These are phyloP conservation scores for Columba livia DNA, from an alignment of 2,113 vertebrate genomes.

Conservation along the genomic window DNA sequence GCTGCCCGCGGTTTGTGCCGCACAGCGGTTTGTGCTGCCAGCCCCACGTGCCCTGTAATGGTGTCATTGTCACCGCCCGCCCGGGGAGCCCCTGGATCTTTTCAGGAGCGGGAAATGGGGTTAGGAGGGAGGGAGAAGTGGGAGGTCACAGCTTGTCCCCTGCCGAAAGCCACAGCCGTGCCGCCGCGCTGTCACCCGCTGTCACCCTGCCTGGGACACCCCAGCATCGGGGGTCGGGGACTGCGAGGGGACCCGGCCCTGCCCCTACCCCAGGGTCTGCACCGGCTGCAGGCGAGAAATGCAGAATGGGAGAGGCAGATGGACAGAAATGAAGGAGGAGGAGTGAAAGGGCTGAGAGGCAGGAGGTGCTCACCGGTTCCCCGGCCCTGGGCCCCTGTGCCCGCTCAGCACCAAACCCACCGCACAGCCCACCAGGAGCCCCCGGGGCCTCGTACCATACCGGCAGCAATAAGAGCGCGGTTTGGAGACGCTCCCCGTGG, in stretches of 20 bases:
- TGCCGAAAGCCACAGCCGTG: no score
- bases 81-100: not conserved
- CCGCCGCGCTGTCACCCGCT: no score
- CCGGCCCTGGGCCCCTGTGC: no score
- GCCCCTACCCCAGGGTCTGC: not conserved
- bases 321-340: not conserved
- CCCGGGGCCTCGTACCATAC: fast-evolving
- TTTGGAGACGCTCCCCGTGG: no score
- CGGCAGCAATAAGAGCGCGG: fast-evolving
- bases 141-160: not conserved
- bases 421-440: no score
- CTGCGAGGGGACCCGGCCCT: not conserved
- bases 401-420: not conserved
- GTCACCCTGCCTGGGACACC: no score
- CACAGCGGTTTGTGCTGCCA: not conserved
- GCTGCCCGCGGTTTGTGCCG: not conserved
- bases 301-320: not conserved
- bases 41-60: not conserved
- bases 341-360: not conserved
- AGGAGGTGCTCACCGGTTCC: not conserved
- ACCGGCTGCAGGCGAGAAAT: not conserved
- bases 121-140: not conserved
- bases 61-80: not conserved
- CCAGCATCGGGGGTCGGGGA: not conserved
- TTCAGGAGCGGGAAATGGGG: not conserved